phyloP scores from a whole-genome alignment of 2,113 vertebrate species.

The Tachycineta bicolor region DNA sequence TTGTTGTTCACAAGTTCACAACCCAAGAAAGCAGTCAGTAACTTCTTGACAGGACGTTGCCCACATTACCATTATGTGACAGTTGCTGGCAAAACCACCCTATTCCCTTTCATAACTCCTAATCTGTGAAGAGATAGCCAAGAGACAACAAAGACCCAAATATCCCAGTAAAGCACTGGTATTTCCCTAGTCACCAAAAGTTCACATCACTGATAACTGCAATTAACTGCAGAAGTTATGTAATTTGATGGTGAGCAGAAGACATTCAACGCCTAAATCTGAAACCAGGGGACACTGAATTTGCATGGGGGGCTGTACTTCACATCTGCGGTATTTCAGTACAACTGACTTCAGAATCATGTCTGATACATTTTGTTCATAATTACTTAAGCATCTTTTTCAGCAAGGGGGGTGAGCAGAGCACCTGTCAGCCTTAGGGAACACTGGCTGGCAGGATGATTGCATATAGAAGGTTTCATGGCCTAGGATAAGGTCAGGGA shows the following conservation, averaged over 20 bases:
- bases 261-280: neutral
- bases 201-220: neutral
- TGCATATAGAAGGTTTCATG: neutral
- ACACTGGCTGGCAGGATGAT: neutral
- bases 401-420: neutral
- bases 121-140: neutral
- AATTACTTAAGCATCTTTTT: neutral
- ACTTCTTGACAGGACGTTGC: neutral
- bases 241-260: neutral
- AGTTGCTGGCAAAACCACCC: neutral
- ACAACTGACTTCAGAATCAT: neutral
- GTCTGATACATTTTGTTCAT: neutral
- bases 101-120: neutral
- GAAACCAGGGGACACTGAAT: neutral
- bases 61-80: neutral
- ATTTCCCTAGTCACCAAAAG: neutral
- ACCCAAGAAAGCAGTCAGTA: neutral
- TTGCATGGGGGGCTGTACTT: neutral
- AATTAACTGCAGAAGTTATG: neutral
- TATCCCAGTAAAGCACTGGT: neutral
- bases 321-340: neutral
- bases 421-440: neutral
- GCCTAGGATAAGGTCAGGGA: neutral
- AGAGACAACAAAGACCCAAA: neutral
- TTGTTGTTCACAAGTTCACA: neutral